Percentiles rank a stretch among this genome's conserved stretches.
Evolutionary conservation across 2,797 vertebrate species (phyloP).

Genomic region (Cephalopachus bancanus): DNA sequence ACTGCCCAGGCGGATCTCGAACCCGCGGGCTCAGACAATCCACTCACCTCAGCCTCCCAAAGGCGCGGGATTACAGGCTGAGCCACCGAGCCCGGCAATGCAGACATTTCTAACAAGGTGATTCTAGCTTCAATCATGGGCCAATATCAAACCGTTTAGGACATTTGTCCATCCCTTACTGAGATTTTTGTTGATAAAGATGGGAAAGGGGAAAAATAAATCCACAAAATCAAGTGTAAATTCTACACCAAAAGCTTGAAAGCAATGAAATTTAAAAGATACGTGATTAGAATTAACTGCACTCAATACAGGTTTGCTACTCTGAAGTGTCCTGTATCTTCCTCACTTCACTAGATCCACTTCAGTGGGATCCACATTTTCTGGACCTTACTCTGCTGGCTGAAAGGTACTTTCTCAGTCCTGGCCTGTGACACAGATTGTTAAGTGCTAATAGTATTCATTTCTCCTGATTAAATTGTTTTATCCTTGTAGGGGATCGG

Average conservation of each 20-base stretch:
- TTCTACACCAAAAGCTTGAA: background rate
- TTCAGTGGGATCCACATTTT: background rate
- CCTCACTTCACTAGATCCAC: background rate
- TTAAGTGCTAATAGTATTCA: background rate
- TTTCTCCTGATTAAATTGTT: background rate
- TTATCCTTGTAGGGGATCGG: background rate
- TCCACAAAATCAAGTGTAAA: background rate
- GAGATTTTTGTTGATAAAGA: background rate
- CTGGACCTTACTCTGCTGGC: background rate
- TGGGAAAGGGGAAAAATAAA: background rate
- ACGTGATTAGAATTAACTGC: background rate
- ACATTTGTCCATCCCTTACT: background rate
- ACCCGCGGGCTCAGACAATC: too few relatives aligned
- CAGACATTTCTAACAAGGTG: background rate
- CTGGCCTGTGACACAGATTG: background rate
- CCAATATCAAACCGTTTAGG: background rate
- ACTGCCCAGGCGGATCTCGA: too few relatives aligned
- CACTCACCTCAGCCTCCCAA: too few relatives aligned
- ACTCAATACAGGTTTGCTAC: background rate
- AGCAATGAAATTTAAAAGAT: background rate
- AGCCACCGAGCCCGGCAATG: too few relatives aligned
- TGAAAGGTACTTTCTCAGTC: background rate
- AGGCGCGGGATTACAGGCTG: too few relatives aligned
- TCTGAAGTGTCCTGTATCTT: background rate
- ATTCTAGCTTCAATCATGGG: background rate